phyloP scores from a whole-genome alignment of 1,140 invertebrate genomes.

The Idris sp. region DNA sequence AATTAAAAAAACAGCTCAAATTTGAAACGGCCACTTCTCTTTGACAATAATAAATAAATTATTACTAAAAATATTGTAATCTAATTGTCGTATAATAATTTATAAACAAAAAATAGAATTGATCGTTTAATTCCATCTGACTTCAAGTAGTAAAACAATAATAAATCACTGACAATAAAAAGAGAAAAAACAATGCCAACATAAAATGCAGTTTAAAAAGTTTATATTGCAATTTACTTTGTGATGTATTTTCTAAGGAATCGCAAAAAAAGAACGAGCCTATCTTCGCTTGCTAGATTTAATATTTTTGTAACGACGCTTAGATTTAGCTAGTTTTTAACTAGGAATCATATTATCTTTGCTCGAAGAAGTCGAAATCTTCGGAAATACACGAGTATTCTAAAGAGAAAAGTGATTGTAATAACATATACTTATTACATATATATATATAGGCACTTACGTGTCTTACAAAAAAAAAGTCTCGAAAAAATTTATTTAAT shows the following conservation, averaged over 20 bases:
- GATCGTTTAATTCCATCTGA: background rate
- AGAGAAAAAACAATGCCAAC: too few relatives aligned
- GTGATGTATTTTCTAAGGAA: slow-evolving; percentile 66
- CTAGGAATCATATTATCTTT: slow-evolving; percentile 52
- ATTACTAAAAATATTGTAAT: too few relatives aligned
- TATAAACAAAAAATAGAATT: too few relatives aligned
- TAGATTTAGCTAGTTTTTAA: slow-evolving; percentile 72
- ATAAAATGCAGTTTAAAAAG: slow-evolving; percentile 14
- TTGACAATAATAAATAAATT: too few relatives aligned
- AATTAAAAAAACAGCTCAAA: too few relatives aligned
- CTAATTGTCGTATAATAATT: too few relatives aligned
- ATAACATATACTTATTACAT: background rate
- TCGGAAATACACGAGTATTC: slow-evolving; percentile 10
- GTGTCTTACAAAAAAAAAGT: too few relatives aligned
- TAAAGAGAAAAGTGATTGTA: slow-evolving; percentile 18
- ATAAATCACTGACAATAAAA: slow-evolving; percentile 45
- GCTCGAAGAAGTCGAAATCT: slow-evolving; percentile 1
- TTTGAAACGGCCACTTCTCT: too few relatives aligned
- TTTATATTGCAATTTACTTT: slow-evolving; percentile 55
- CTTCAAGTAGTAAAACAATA: slow-evolving; percentile 28
- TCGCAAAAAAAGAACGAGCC: slow-evolving; percentile 40
- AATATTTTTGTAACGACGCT: slow-evolving; percentile 79
- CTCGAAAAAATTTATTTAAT: too few relatives aligned
- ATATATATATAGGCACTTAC: background rate
- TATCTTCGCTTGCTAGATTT: slow-evolving; percentile 78